Evolutionary conservation across 2,113 vertebrate genomes (phyloP), one percentile per base, ranked within the genome.

Genomic region (Scomber scombrus): DNA sequence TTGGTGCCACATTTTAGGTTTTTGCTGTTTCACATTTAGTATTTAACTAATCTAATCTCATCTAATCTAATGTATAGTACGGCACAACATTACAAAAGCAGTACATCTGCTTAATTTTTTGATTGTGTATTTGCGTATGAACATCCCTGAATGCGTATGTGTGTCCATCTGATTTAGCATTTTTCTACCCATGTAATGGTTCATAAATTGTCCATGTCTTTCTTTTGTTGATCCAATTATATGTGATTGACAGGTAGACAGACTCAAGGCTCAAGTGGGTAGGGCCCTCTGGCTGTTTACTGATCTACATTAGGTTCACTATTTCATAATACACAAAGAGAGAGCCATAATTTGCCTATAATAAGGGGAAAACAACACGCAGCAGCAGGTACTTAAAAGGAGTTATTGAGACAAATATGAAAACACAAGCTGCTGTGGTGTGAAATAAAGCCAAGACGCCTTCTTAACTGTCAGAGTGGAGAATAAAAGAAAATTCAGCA

Each of bases 211-310:
- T 66, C 79, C 65, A 56, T 77, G 76, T 84, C 71, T 87, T 71
- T 60, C 61, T 64, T 29, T 92, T 92, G 90, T 80, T 84, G 84
- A 85, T 90, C 90, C 89, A 93, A 95, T 94, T 95, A 94, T 86
- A 90, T 84, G 80, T 94, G 94, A 94, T 83, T 94, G 94, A 91
- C 94, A 94, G 88, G 71, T 84, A 85, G 81, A 85, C 75, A 82
- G 65, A 67, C 68, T 82, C 14, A 6, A 34, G 78, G 85, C 85
- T 71, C 71, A 75, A 84, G 85, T 84, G 82, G 67, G 76, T 54
- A 81, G 78, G 62, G 80, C 75, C 89, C 89, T 57, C 12, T 1
- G 86, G 92, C 87, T 91, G 84, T 93, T 93, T 92, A 88, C 83
- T 75, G 78, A 91, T 91, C 81, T 90, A 75, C 90, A 90, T 84